Percentiles rank a stretch among this genome's conserved stretches.
phyloP scores from a whole-genome alignment of 2,797 vertebrate genomes.

The Mionectes olivaceus region DNA sequence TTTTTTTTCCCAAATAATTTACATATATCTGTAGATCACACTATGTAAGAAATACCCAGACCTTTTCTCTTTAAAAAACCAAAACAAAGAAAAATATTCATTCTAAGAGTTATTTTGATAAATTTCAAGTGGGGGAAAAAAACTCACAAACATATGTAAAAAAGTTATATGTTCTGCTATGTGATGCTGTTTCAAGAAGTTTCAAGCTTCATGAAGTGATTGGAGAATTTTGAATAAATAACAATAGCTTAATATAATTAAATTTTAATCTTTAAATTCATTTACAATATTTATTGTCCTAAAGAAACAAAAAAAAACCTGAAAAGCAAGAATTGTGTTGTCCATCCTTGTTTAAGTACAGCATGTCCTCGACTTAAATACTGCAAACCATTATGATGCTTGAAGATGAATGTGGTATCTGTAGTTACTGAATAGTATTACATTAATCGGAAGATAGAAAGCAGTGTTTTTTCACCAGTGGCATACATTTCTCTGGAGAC shows the following conservation, averaged over 20 bases:
- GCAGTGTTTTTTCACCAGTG: not conserved
- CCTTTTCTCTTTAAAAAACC: not conserved
- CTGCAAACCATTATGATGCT: not conserved
- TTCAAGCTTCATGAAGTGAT: not conserved
- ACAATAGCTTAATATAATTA: not conserved
- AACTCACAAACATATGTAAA: rapidly evolving
- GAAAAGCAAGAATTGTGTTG: not conserved
- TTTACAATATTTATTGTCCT: not conserved
- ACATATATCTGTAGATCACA: not conserved
- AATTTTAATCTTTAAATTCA: not conserved
- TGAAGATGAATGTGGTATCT: not conserved
- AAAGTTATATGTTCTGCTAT: not conserved
- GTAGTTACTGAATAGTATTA: not conserved
- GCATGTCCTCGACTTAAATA: not conserved
- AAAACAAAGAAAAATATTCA: not conserved
- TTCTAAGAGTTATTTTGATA: not conserved
- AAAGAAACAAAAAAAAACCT: not conserved
- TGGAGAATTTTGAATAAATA: not conserved
- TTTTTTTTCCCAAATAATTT: not conserved
- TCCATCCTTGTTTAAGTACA: not conserved
- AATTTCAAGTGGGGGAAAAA: not conserved
- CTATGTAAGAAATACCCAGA: not conserved
- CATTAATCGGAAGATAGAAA: constrained; percentile 23
- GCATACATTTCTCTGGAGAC: not conserved
- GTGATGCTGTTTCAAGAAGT: not conserved